Conservation (phyloP, 2,888 invertebrate genomes). For the Pherbina coryleti region DNA sequence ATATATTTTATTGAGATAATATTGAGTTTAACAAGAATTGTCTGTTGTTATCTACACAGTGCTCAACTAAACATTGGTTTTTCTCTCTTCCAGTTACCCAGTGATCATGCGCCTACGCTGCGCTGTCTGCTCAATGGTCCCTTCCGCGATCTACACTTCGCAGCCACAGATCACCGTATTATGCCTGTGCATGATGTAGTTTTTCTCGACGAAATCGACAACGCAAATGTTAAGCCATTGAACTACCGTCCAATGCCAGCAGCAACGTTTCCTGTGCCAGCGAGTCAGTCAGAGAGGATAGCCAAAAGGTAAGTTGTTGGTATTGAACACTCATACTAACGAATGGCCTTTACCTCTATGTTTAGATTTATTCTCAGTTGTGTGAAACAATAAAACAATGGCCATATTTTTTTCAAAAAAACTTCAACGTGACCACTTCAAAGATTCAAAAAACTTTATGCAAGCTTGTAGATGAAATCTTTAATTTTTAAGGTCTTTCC, state of each 20-base stretch:
- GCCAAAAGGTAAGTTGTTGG: constrained; percentile 43
- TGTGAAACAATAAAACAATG: too few species aligned
- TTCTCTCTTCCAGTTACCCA: constrained; percentile 58
- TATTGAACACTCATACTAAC: background rate
- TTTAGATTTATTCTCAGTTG: too few species aligned
- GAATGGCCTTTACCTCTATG: too few species aligned
- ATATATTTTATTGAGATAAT: too few species aligned
- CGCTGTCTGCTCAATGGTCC: constrained; percentile 64
- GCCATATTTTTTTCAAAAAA: too few species aligned
- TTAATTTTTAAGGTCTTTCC: too few species aligned
- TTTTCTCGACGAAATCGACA: constrained; percentile 61
- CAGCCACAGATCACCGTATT: constrained; percentile 58
- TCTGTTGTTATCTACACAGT: background rate
- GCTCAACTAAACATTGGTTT: background rate
- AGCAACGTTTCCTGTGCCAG: constrained; percentile 25
- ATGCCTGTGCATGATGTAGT: constrained; percentile 65
- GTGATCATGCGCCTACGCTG: constrained; percentile 57
- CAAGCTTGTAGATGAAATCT: too few species aligned
- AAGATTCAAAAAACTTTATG: too few species aligned
- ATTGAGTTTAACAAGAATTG: background rate
- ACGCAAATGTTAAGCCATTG: constrained; percentile 58
- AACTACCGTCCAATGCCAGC: constrained; percentile 61
- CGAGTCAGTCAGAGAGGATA: background rate
- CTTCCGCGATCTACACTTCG: constrained; percentile 63
- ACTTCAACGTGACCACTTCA: too few species aligned